phyloP scores from a whole-genome alignment of 1,140 invertebrate species.

The Drosophila sproati region DNA sequence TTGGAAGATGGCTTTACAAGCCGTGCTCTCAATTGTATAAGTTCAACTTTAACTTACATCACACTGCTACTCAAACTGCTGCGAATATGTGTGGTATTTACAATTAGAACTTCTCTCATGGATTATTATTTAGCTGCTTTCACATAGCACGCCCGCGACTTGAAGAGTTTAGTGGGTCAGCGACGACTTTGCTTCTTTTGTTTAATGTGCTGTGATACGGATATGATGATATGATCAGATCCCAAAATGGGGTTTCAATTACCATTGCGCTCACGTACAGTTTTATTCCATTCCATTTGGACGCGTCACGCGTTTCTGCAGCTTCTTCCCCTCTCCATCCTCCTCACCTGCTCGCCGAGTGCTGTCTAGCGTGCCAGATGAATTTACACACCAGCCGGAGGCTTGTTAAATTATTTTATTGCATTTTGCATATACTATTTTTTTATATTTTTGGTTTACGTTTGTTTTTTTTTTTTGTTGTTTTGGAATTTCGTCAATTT shows the following conservation, averaged over 20 bases:
- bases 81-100: neutral
- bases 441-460: slow-evolving; percentile 21
- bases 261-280: slow-evolving; percentile 29
- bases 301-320: slow-evolving; percentile 38
- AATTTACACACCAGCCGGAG: slow-evolving; percentile 54
- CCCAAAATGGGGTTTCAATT: slow-evolving; percentile 42
- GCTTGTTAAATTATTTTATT: slow-evolving; percentile 77
- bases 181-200: neutral
- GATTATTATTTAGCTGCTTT: slow-evolving; percentile 60
- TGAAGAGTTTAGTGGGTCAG: slow-evolving; percentile 32
- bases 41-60: neutral
- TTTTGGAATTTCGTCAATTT: slow-evolving; percentile 68
- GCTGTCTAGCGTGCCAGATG: slow-evolving; percentile 30
- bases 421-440: slow-evolving; percentile 43
- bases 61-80: neutral
- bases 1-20: neutral
- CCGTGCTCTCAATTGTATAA: neutral
- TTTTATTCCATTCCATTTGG: slow-evolving; percentile 21
- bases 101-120: slow-evolving; percentile 64
- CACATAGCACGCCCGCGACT: slow-evolving; percentile 30
- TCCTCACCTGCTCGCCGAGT: slow-evolving; percentile 3
- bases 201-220: neutral
- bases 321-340: slow-evolving; percentile 19
- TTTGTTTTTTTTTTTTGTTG: slow-evolving; percentile 18
- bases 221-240: slow-evolving; percentile 33